Conservation (phyloP, 2,888 invertebrate species). For the Dynastes tityus region DNA sequence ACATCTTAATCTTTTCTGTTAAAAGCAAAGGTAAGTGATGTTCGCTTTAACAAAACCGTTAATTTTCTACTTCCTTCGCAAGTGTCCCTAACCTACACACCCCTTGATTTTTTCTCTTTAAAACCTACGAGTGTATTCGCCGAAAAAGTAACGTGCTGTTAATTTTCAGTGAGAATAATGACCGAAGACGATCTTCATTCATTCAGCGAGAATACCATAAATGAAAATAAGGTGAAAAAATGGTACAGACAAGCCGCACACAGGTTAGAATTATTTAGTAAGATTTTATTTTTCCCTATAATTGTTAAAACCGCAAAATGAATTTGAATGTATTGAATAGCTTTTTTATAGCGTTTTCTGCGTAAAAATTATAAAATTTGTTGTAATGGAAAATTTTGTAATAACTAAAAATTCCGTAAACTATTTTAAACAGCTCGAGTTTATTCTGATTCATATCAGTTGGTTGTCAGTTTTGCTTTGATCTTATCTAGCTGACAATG, state of each 20-base stretch:
- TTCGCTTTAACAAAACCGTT: background rate
- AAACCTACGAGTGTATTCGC: background rate
- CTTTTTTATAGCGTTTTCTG: too few species aligned
- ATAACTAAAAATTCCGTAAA: too few species aligned
- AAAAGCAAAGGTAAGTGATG: background rate
- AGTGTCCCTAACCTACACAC: background rate
- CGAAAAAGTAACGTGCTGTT: background rate
- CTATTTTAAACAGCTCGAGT: background rate
- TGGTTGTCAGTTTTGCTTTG: background rate
- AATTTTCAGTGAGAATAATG: conserved; percentile 43
- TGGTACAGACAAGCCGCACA: conserved; percentile 74
- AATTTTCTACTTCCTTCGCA: background rate
- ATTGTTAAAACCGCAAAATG: background rate
- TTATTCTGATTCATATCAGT: background rate
- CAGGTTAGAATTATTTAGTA: conserved; percentile 67
- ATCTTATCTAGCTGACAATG: conserved; percentile 13
- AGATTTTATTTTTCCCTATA: conserved; percentile 42
- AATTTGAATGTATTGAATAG: too few species aligned
- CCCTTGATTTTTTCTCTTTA: background rate
- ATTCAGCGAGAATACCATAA: background rate
- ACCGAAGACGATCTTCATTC: conserved; percentile 30
- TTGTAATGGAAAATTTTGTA: too few species aligned
- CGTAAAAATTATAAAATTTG: too few species aligned
- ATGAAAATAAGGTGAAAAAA: conserved; percentile 62
- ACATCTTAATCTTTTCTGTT: background rate